phyloP scores from a whole-genome alignment of 2,888 invertebrate genomes.

The Parascotia fuliginaria region DNA sequence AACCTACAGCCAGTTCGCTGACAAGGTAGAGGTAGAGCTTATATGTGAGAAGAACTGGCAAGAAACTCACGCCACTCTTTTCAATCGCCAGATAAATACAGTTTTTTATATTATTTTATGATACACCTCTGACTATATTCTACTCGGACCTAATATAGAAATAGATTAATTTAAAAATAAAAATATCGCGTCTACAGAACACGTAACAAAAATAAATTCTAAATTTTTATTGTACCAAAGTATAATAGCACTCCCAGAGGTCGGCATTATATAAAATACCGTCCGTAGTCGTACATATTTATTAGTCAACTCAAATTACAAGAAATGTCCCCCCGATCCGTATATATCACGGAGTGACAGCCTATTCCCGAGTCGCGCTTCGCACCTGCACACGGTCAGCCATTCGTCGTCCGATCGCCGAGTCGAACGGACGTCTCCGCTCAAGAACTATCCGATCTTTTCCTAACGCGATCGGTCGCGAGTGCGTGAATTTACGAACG shows the following conservation, averaged over 20 bases:
- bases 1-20: too few relatives aligned
- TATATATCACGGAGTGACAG: slow-evolving; percentile 32
- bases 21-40: too few relatives aligned
- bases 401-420: slow-evolving; percentile 67
- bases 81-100: too few relatives aligned
- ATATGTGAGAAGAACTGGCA: too few relatives aligned
- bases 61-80: too few relatives aligned
- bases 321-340: slow-evolving; percentile 20
- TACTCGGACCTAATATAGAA: too few relatives aligned
- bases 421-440: slow-evolving; percentile 50
- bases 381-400: slow-evolving; percentile 49
- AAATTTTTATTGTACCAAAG: not conserved
- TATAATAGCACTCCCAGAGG: not conserved
- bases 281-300: slow-evolving; percentile 1
- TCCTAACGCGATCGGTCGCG: slow-evolving; percentile 48
- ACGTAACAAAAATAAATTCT: too few relatives aligned
- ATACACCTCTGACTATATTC: too few relatives aligned
- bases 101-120: too few relatives aligned
- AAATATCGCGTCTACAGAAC: too few relatives aligned
- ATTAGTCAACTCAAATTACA: slow-evolving; percentile 7
- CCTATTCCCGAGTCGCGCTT: slow-evolving; percentile 37
- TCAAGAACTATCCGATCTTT: slow-evolving; percentile 8
- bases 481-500: slow-evolving; percentile 59
- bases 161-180: too few relatives aligned
- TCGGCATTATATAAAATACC: not conserved